Evolutionary conservation across 2,113 vertebrate species (phyloP).

Genomic region (Strix uralensis): DNA sequence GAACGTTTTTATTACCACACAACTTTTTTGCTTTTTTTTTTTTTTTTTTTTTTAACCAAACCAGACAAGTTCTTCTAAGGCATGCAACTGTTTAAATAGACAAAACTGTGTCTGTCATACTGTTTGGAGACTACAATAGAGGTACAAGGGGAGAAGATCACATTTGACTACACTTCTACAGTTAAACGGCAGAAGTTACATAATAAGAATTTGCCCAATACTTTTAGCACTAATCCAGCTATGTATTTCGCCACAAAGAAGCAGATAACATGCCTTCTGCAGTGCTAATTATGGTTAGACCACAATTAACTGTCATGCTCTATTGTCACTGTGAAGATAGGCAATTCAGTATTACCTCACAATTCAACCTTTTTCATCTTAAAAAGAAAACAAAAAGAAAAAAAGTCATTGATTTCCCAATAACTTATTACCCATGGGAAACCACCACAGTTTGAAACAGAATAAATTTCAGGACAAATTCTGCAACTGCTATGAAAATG

Average conservation of each 20-base stretch:
- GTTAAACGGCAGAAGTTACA: neutral
- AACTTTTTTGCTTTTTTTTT: neutral
- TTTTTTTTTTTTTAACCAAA: neutral
- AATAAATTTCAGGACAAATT: neutral
- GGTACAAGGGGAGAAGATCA: neutral
- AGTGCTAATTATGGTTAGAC: neutral
- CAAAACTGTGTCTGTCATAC: neutral
- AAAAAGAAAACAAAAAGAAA: too few species aligned
- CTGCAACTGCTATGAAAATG: neutral
- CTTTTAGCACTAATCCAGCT: neutral
- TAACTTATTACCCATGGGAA: neutral
- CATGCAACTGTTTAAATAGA: neutral
- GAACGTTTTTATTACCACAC: neutral
- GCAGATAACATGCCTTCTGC: neutral
- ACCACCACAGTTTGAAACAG: neutral
- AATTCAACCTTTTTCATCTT: neutral
- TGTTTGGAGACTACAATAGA: neutral
- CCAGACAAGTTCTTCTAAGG: neutral
- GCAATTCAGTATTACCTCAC: neutral
- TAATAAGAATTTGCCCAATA: neutral
- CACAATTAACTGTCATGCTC: neutral
- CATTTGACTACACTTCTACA: neutral
- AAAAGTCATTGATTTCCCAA: neutral
- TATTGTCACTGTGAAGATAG: neutral
- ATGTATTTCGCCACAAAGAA: neutral